A percentile compares a stretch with the other conserved stretches of the same genome.
Evolutionary conservation across 2,797 vertebrate genomes (phyloP).

Genomic region (Tokudaia muenninki): DNA sequence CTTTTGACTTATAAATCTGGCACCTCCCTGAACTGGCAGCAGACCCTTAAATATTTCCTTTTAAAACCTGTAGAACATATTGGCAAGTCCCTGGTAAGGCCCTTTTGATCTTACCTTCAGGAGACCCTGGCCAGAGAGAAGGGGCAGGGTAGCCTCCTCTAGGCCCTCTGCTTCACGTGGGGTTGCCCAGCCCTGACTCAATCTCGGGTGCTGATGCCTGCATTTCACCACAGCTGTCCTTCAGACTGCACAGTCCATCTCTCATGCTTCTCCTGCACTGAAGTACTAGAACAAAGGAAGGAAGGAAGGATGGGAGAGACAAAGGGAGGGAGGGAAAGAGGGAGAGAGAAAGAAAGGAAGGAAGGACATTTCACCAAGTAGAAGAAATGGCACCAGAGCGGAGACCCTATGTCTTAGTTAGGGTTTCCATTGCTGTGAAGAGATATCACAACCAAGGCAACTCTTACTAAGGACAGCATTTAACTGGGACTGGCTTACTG

Average conservation of each 20-base stretch:
- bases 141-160: neutral
- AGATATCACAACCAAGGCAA: neutral
- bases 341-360: neutral
- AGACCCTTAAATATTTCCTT: neutral
- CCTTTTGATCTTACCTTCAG: neutral
- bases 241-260: neutral
- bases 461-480: neutral
- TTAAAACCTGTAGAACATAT: neutral
- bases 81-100: neutral
- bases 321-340: neutral
- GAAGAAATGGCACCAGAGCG: neutral
- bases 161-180: neutral
- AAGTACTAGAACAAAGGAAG: neutral
- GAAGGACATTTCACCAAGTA: neutral
- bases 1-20: neutral
- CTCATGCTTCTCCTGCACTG: neutral
- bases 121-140: neutral
- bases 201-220: neutral
- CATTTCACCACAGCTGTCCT: neutral
- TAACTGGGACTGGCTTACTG: neutral
- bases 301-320: neutral
- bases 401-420: neutral
- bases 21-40: neutral
- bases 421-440: neutral
- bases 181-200: no score